phyloP scores from a whole-genome alignment of 2,113 vertebrate genomes.

The Ochotona curzoniae region DNA sequence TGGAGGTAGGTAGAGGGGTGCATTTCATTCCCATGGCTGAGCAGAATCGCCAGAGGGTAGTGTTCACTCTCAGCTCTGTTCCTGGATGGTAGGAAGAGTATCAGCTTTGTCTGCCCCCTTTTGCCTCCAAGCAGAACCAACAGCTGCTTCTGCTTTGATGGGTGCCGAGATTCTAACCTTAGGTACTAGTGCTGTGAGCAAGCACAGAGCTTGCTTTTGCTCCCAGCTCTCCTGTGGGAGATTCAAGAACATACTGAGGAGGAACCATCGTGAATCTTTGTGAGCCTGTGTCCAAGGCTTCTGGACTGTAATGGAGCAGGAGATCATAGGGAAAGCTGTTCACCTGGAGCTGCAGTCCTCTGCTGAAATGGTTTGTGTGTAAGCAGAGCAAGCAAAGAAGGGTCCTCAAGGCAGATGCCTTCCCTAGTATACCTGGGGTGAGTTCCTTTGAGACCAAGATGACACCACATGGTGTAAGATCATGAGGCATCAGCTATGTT shows the following conservation, averaged over 20 bases:
- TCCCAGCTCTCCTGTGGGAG: neutral
- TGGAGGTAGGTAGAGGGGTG: too few species aligned
- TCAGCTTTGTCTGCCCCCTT: neutral
- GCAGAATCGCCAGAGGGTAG: too few species aligned
- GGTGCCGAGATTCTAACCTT: neutral
- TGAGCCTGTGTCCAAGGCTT: neutral
- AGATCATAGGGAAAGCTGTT: neutral
- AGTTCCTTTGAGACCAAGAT: neutral
- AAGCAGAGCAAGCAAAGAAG: neutral
- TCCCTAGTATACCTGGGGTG: neutral
- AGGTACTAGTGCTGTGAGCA: neutral
- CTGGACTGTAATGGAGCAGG: neutral
- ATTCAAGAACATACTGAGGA: neutral
- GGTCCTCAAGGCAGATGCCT: neutral
- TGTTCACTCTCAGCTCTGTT: neutral
- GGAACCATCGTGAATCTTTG: neutral
- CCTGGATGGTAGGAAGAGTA: neutral
- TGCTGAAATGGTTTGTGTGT: neutral
- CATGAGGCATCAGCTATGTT: neutral
- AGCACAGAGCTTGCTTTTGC: neutral
- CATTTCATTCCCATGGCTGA: neutral
- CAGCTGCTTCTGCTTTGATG: neutral
- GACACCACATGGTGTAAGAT: neutral
- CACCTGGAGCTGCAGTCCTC: neutral
- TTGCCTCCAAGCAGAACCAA: too few species aligned